phyloP scores from a whole-genome alignment of 2,113 vertebrate species.

The Corynorhinus townsendii region DNA sequence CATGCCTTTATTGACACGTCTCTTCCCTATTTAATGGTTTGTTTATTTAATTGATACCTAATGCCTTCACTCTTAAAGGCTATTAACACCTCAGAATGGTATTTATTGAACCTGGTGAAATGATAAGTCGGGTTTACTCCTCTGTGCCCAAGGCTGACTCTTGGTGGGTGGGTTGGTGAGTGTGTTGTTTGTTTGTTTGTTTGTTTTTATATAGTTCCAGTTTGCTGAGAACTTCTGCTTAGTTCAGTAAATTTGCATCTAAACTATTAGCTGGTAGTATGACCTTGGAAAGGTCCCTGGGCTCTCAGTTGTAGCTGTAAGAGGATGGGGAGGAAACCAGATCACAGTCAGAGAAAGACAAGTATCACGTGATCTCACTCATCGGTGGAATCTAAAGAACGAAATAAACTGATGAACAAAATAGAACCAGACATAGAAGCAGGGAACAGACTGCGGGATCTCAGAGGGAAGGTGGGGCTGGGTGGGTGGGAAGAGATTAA shows the following conservation, averaged over 20 bases:
- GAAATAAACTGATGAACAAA: no score
- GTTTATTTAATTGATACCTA: slow-evolving; percentile 64
- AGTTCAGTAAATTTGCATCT: neutral
- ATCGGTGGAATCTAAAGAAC: no score
- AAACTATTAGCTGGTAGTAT: neutral
- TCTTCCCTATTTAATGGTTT: slow-evolving; percentile 48
- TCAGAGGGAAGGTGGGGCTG: no score
- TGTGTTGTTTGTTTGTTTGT: neutral
- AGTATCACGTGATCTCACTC: no score
- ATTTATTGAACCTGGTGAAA: slow-evolving; percentile 57
- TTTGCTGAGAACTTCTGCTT: neutral
- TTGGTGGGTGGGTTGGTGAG: neutral
- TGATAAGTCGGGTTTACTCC: slow-evolving; percentile 48
- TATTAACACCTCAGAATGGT: slow-evolving; percentile 67
- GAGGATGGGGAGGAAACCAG: neutral
- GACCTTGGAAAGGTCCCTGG: neutral
- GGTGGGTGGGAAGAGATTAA: no score
- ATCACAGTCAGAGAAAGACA: no score
- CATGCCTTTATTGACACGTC: slow-evolving; percentile 54
- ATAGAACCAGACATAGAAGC: no score
- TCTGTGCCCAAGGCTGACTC: slow-evolving; percentile 15
- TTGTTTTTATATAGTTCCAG: neutral
- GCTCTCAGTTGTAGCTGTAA: neutral
- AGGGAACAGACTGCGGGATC: no score
- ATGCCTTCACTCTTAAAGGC: slow-evolving; percentile 51